phyloP scores from a whole-genome alignment of 2,888 invertebrate genomes.

The Orchesella flavescens region DNA sequence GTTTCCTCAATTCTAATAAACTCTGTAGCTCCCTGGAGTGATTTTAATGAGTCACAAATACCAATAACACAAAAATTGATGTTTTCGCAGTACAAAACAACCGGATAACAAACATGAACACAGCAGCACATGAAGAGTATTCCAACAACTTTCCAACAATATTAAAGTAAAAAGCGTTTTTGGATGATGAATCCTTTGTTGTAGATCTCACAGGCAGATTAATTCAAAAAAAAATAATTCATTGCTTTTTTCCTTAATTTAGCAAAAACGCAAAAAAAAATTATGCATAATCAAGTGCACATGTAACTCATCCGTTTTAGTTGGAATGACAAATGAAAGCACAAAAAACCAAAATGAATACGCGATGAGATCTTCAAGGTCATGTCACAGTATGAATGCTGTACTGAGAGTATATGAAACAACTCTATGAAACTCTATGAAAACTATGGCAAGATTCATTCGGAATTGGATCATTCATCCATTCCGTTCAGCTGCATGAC shows the following conservation, averaged over 20 bases:
- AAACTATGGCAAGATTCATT: too few relatives aligned
- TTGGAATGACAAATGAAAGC: not conserved
- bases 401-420: not conserved
- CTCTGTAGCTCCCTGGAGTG: not conserved
- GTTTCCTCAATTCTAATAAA: conserved; percentile 31
- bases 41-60: not conserved
- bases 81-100: too few relatives aligned
- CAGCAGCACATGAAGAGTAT: not conserved
- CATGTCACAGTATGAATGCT: conserved; percentile 3
- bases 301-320: not conserved
- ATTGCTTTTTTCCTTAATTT: conserved; percentile 1
- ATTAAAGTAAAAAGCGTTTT: not conserved
- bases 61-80: not conserved
- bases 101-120: too few relatives aligned
- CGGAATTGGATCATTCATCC: too few relatives aligned
- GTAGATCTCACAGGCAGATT: too few relatives aligned
- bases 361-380: conserved; percentile 46
- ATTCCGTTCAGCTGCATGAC: too few relatives aligned
- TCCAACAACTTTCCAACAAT: not conserved
- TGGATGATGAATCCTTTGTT: not conserved
- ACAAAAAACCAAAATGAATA: conserved; percentile 28
- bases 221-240: too few relatives aligned
- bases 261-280: conserved; percentile 34
- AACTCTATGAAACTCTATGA: too few relatives aligned
- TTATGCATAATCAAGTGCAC: not conserved